Evolutionary conservation across 2,797 vertebrate species (phyloP).

Genomic region (Potorous gilbertii): DNA sequence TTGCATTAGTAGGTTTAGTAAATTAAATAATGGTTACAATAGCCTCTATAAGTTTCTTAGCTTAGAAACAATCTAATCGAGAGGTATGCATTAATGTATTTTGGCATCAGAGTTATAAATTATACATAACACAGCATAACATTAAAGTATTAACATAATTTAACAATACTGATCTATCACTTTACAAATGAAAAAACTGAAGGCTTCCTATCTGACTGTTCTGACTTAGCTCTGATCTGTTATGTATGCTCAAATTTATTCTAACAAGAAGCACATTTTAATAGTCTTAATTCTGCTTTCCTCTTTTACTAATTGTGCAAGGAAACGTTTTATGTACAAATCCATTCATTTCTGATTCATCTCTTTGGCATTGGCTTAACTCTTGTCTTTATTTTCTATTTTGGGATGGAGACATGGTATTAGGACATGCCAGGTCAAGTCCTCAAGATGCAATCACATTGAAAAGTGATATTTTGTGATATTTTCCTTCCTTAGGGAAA

Average conservation of each 20-base stretch:
- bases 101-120: constrained; percentile 79
- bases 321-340: not conserved
- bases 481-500: constrained; percentile 12
- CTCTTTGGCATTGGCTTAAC: constrained; percentile 1
- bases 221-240: constrained; percentile 38
- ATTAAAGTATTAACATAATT: constrained; percentile 81
- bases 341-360: not conserved
- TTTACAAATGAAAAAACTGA: constrained; percentile 64
- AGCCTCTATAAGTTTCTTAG: constrained; percentile 72
- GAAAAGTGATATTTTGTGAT: constrained; percentile 21
- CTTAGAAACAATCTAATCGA: constrained; percentile 78
- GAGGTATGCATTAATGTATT: constrained; percentile 65
- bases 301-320: constrained; percentile 7
- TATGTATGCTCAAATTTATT: constrained; percentile 22
- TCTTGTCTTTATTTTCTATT: not conserved
- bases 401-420: not conserved
- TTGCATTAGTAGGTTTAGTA: constrained; percentile 66
- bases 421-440: not conserved
- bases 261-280: constrained; percentile 44
- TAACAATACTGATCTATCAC: constrained; percentile 69
- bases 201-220: constrained; percentile 28
- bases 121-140: constrained; percentile 75
- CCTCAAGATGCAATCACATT: not conserved
- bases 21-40: constrained; percentile 69
- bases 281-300: constrained; percentile 14